Evolutionary conservation across 1,140 invertebrate species (phyloP), one percentile per base, ranked within the genome.

Genomic region (Nasonia longicornis): DNA sequence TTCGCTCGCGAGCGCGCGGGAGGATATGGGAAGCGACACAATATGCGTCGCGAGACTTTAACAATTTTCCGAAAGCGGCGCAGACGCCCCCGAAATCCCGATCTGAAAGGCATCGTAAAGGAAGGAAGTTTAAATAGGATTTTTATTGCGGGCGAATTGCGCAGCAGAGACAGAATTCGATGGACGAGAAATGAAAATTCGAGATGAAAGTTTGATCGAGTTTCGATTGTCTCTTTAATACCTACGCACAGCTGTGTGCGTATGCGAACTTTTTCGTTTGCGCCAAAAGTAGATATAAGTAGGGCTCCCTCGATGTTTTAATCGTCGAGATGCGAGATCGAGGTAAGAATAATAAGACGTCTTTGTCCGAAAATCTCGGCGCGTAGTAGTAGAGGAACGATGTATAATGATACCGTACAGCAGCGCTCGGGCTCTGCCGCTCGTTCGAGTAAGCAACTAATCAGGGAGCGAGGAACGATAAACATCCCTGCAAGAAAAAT

Each of bases 101-200:
- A 74, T 80, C 26, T 31, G 70, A 80, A 45, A 78, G 45, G 8
- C 70, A 29, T 20, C 26, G 52, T 14, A 52, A 42, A 45, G 69
- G n/a, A 72, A 74, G 52, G 48, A 80, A 81, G 66, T 81, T 81
- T 81, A 71, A 81, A 71, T 42, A 77, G 66, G 74, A 76, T 81
- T 76, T 67, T 81, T 71, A 81, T 81, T 77, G 66, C 38, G 67
- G 35, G 52, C 22, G 72, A 69, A 75, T 75, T 80, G 7, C 38
- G 26, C 22, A 11, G 3, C 14, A 58, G 52, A 58, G 14, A 58
- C 20, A 58, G 52, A 72, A 52, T 67, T 14, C 72, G 63, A 80
- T 80, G 38, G 64, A 73, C 64, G 72, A 73, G 80, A 77, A 66
- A 77, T 77, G 80, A 81, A 77, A 77, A 81, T 77, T 81, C 66